Conservation (phyloP, 2,888 invertebrate species). For the Tetragonisca angustula region DNA sequence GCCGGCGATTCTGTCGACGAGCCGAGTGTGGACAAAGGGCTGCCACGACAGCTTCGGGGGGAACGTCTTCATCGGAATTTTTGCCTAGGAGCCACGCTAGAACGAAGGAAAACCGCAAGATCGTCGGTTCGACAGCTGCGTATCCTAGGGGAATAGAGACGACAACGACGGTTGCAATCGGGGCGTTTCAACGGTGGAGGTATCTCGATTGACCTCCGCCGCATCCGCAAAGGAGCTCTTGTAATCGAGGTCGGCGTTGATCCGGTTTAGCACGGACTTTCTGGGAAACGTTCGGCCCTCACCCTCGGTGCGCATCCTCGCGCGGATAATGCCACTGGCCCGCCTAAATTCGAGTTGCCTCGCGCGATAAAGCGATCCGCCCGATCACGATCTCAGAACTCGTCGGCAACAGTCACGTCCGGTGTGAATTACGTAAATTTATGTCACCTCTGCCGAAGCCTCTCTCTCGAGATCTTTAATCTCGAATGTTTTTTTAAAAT, state of each 20-base stretch:
- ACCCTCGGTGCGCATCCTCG: neutral
- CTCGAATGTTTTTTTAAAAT: too few species aligned
- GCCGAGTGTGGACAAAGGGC: constrained; percentile 42
- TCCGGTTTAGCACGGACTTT: constrained; percentile 35
- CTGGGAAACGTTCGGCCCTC: constrained; percentile 24
- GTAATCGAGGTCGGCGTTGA: constrained; percentile 54
- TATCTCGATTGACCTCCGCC: constrained; percentile 54
- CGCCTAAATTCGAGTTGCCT: constrained; percentile 19
- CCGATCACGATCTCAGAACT: neutral
- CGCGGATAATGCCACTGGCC: constrained; percentile 4
- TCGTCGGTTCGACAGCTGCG: neutral
- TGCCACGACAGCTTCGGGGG: constrained; percentile 29
- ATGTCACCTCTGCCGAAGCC: too few species aligned
- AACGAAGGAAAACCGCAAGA: neutral
- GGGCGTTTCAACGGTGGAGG: constrained; percentile 47
- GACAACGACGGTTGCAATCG: constrained; percentile 31
- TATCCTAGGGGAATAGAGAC: neutral
- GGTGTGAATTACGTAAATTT: too few species aligned
- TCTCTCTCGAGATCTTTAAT: too few species aligned
- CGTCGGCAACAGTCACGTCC: too few species aligned
- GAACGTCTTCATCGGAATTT: constrained; percentile 46
- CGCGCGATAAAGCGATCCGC: neutral
- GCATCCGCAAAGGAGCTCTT: constrained; percentile 32
- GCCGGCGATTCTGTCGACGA: constrained; percentile 50
- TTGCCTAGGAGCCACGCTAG: neutral